Conservation (phyloP, 2,888 invertebrate genomes). For the Leucophora obtusa region DNA sequence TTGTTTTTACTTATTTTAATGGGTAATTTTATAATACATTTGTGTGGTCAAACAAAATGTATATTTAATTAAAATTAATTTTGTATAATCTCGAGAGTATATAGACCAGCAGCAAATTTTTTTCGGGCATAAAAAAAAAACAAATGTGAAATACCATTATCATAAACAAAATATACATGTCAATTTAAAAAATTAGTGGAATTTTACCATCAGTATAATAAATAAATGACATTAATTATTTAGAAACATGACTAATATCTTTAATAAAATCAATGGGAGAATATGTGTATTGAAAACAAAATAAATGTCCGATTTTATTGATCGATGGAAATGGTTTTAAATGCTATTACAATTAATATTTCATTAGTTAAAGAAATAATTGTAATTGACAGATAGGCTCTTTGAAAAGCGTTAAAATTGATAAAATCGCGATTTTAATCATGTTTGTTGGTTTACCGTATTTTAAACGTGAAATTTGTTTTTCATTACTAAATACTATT, state of each 20-base stretch:
- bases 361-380: no score
- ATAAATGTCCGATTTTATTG: no score
- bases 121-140: background rate
- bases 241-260: background rate
- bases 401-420: no score
- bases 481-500: no score
- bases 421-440: no score
- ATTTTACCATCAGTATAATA: background rate
- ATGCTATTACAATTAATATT: no score
- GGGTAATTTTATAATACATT: slow-evolving; percentile 59
- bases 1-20: slow-evolving; percentile 31
- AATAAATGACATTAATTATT: background rate
- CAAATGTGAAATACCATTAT: background rate
- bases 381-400: no score
- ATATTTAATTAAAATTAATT: slow-evolving; percentile 63
- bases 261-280: background rate
- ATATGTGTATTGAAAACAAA: background rate
- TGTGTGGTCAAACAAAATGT: slow-evolving; percentile 58
- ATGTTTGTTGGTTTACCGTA: no score
- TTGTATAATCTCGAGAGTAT: slow-evolving; percentile 39
- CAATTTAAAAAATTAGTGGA: slow-evolving; percentile 17
- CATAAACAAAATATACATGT: background rate
- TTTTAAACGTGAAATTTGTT: no score
- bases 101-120: slow-evolving; percentile 2
- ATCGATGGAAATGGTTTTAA: no score